phyloP scores from a whole-genome alignment of 2,797 vertebrate genomes.

The Myripristis jacobus region DNA sequence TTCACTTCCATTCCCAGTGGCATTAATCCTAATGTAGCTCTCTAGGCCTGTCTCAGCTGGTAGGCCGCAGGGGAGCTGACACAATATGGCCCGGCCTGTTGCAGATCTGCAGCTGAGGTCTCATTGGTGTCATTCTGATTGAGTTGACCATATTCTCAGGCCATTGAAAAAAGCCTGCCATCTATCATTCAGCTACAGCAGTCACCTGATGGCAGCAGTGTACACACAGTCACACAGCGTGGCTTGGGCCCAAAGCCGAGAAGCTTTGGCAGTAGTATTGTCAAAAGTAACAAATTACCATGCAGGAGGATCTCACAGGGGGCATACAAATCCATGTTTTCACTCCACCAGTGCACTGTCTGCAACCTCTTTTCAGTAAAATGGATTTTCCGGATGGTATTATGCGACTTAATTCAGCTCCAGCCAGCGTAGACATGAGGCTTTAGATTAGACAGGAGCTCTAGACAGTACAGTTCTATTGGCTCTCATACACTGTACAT shows the following conservation, averaged over 20 bases:
- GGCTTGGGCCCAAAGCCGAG: slow-evolving; percentile 16
- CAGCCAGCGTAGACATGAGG: slow-evolving; percentile 26
- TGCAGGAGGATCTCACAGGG: slow-evolving; percentile 28
- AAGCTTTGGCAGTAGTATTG: slow-evolving; percentile 26
- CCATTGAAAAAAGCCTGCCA: slow-evolving; percentile 35
- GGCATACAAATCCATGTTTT: slow-evolving; percentile 32
- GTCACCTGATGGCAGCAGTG: slow-evolving; percentile 37
- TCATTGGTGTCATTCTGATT: slow-evolving; percentile 25
- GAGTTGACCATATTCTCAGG: slow-evolving; percentile 28
- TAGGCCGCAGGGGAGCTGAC: slow-evolving; percentile 8
- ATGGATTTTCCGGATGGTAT: slow-evolving; percentile 51
- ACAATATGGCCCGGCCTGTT: slow-evolving; percentile 29
- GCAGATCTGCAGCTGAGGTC: slow-evolving; percentile 23
- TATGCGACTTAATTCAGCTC: slow-evolving; percentile 34
- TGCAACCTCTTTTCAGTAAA: slow-evolving; percentile 46
- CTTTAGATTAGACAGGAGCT: slow-evolving; percentile 34
- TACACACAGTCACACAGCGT: slow-evolving; percentile 2
- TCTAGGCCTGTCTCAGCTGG: slow-evolving; percentile 30
- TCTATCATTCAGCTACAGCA: slow-evolving; percentile 41
- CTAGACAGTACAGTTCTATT: slow-evolving; percentile 13
- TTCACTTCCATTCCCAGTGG: slow-evolving; percentile 38
- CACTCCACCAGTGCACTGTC: slow-evolving; percentile 21
- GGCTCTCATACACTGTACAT: slow-evolving; percentile 7
- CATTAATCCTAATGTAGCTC: slow-evolving; percentile 42
- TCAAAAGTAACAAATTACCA: slow-evolving; percentile 48